phyloP scores from a whole-genome alignment of 1,140 invertebrate genomes.

The Pollicipes pollicipes region DNA sequence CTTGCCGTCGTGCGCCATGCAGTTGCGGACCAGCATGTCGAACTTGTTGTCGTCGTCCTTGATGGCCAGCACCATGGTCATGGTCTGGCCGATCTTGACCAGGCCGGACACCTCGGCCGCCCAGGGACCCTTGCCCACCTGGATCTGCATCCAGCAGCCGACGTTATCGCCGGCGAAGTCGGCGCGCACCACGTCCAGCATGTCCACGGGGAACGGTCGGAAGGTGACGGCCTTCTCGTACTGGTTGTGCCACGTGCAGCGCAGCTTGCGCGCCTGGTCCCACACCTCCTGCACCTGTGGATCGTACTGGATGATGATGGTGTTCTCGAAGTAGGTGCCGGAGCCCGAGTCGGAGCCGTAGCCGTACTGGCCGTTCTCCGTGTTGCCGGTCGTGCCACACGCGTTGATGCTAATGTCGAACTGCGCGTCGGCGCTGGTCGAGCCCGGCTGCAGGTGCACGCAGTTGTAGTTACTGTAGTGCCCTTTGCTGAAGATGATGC shows the following conservation, averaged over 20 bases:
- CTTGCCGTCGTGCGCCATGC: slow-evolving; percentile 84
- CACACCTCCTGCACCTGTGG: slow-evolving; percentile 89
- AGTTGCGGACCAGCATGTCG: slow-evolving; percentile 87
- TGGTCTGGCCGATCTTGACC: slow-evolving; percentile 88
- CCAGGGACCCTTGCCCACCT: slow-evolving; percentile 85
- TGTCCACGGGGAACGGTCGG: slow-evolving; percentile 83
- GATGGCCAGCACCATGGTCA: too few relatives aligned
- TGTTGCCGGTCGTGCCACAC: slow-evolving; percentile 78
- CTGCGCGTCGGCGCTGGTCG: slow-evolving; percentile 63
- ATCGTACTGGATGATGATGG: slow-evolving; percentile 84
- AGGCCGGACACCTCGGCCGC: slow-evolving; percentile 82
- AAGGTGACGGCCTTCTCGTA: slow-evolving; percentile 92
- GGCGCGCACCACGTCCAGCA: slow-evolving; percentile 79
- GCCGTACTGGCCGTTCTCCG: slow-evolving; percentile 65
- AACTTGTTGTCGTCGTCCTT: too few relatives aligned
- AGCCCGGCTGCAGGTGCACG: slow-evolving; percentile 69
- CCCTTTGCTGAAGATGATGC: slow-evolving; percentile 88
- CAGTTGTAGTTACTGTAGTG: slow-evolving; percentile 82
- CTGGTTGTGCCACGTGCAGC: slow-evolving; percentile 88
- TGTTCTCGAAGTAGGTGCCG: slow-evolving; percentile 88
- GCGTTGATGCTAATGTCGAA: slow-evolving; percentile 80
- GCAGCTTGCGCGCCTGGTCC: slow-evolving; percentile 79
- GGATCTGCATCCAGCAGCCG: slow-evolving; percentile 53
- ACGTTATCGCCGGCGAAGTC: slow-evolving; percentile 90
- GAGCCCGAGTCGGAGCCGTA: slow-evolving; percentile 56